Percentiles rank a stretch among this genome's conserved stretches.
Conservation (phyloP, 2,888 invertebrate species). For the Xylota segnis region DNA sequence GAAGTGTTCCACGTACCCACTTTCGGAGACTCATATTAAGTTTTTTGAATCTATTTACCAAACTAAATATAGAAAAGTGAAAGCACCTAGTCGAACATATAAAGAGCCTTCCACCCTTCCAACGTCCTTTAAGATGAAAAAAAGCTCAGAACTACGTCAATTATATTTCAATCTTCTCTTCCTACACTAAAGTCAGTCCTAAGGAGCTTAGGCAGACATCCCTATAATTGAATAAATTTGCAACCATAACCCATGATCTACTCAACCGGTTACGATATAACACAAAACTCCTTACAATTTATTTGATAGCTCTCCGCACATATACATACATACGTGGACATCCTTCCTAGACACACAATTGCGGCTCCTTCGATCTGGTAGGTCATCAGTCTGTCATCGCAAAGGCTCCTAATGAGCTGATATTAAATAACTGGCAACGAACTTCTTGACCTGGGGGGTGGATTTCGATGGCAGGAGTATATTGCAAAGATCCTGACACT, state of each 20-base stretch:
- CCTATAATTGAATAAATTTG: not conserved
- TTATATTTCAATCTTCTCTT: not conserved
- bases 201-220: not conserved
- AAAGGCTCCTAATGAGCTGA: not conserved
- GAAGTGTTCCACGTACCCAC: no score
- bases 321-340: not conserved
- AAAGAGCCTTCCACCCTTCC: no score
- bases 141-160: no score
- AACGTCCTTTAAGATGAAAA: no score
- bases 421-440: not conserved
- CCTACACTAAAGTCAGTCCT: not conserved
- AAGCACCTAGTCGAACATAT: no score
- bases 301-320: not conserved
- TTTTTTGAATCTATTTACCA: no score
- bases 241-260: not conserved
- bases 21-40: no score
- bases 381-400: not conserved
- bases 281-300: not conserved
- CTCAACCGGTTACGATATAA: not conserved
- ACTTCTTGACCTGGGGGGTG: not conserved
- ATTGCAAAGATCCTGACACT: constrained; percentile 3
- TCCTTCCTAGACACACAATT: not conserved
- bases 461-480: not conserved
- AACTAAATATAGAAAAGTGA: no score
- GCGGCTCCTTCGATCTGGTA: not conserved